phyloP scores from a whole-genome alignment of 2,113 vertebrate genomes.

The Dicrurus megarhynchus region DNA sequence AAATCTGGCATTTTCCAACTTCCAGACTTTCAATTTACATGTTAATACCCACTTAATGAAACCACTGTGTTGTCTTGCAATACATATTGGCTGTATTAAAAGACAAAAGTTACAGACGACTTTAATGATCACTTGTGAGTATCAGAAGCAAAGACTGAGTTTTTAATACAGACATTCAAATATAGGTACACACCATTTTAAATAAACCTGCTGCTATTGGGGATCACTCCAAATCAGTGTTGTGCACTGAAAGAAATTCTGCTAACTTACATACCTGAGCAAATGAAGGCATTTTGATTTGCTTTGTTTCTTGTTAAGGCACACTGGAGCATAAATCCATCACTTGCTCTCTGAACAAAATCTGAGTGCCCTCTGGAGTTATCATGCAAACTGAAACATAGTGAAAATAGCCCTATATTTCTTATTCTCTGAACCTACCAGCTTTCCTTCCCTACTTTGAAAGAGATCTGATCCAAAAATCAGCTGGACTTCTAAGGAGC shows the following conservation, averaged over 20 bases:
- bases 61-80: background rate
- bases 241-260: background rate
- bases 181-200: background rate
- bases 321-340: background rate
- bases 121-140: background rate
- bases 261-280: background rate
- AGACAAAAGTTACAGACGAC: background rate
- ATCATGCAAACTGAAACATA: background rate
- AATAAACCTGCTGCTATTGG: background rate
- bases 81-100: background rate
- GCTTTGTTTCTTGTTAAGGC: background rate
- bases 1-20: background rate
- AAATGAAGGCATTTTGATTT: background rate
- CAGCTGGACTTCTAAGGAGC: background rate
- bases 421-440: background rate
- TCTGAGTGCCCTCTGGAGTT: background rate
- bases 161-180: background rate
- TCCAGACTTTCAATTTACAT: background rate
- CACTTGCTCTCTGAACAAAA: background rate
- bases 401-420: background rate
- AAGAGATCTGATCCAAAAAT: background rate
- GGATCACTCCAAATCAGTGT: background rate
- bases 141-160: background rate
- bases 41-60: background rate
- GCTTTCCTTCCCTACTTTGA: background rate